Conservation (phyloP, 2,113 vertebrate genomes). For the Pipa parva region DNA sequence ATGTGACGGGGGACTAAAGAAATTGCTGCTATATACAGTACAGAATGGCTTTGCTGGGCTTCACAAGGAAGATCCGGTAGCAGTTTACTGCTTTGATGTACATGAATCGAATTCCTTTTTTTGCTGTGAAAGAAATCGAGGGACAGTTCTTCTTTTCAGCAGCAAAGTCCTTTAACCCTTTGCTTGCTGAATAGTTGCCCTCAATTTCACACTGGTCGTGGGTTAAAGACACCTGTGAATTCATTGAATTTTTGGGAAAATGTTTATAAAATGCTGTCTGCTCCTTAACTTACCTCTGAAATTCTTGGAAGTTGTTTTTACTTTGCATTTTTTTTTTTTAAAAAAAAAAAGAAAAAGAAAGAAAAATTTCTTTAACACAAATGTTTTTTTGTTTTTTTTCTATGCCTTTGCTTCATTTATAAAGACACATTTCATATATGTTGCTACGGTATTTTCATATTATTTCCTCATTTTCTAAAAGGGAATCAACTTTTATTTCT, state of each 20-base stretch:
- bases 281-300: conserved; percentile 59
- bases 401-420: conserved; percentile 60
- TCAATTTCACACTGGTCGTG: neutral
- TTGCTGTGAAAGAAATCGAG: conserved; percentile 15
- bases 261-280: conserved; percentile 45
- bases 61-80: neutral
- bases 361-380: conserved; percentile 65
- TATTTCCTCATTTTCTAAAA: conserved; percentile 44
- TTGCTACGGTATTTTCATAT: conserved; percentile 51
- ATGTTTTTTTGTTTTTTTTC: conserved; percentile 52
- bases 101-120: conserved; percentile 32
- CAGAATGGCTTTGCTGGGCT: neutral
- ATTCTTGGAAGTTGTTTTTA: conserved; percentile 65
- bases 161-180: neutral
- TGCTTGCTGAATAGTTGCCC: neutral
- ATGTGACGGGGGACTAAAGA: conserved; percentile 31
- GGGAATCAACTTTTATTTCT: conserved; percentile 7
- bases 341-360: conserved; percentile 40
- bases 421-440: conserved; percentile 50
- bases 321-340: conserved; percentile 70
- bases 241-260: conserved; percentile 19
- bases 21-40: conserved; percentile 47
- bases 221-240: neutral
- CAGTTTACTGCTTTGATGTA: conserved; percentile 13
- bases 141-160: neutral